Evolutionary conservation across 2,888 invertebrate genomes (phyloP).

Genomic region (Carterocephalus palaemon): DNA sequence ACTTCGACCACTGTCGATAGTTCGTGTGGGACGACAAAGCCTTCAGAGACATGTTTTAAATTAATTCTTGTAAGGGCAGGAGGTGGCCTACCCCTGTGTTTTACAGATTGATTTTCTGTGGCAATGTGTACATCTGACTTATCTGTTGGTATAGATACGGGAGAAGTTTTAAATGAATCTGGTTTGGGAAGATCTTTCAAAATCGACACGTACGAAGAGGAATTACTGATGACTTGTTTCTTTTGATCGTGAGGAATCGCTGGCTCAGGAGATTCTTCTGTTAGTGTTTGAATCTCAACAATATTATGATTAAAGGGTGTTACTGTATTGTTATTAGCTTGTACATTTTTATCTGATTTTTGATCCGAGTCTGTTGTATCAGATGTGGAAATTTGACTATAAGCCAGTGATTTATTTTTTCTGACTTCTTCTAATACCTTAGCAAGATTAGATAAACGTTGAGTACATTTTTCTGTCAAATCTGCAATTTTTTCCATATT

Average conservation of each 20-base stretch:
- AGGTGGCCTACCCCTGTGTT: constrained; percentile 57
- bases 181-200: constrained; percentile 61
- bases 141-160: constrained; percentile 27
- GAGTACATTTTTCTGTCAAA: constrained; percentile 69
- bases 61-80: constrained; percentile 61
- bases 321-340: background rate
- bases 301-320: constrained; percentile 11
- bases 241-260: constrained; percentile 26
- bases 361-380: constrained; percentile 59
- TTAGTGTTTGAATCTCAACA: constrained; percentile 11
- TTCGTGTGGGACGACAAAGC: constrained; percentile 75
- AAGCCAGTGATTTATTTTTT: constrained; percentile 63
- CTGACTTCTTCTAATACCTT: constrained; percentile 72
- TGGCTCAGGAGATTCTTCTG: constrained; percentile 14
- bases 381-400: constrained; percentile 60
- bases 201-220: constrained; percentile 45
- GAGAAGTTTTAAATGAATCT: constrained; percentile 33
- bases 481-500: constrained; percentile 74
- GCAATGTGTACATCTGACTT: constrained; percentile 28
- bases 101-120: constrained; percentile 31
- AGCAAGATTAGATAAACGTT: constrained; percentile 67
- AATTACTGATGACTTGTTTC: constrained; percentile 26
- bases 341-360: constrained; percentile 43
- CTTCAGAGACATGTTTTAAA: constrained; percentile 55
- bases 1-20: constrained; percentile 84